Evolutionary conservation across 2,888 invertebrate species (phyloP).

Genomic region (Nasonovia ribisnigri): DNA sequence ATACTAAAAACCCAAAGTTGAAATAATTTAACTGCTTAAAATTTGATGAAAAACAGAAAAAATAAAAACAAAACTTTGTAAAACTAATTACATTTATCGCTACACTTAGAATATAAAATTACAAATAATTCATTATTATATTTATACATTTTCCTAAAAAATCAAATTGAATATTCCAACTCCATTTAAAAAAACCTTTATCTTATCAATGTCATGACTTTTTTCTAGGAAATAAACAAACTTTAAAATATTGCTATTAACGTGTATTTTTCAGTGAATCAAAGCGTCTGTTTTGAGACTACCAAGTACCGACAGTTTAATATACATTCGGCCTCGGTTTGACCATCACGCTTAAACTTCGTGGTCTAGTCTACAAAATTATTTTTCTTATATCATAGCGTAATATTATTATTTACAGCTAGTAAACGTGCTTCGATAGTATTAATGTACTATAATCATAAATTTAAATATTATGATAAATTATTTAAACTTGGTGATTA

Average conservation of each 20-base stretch:
- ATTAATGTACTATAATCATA: conserved; percentile 8
- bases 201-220: not conserved
- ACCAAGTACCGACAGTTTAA: not conserved
- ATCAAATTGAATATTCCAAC: not conserved
- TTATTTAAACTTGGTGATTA: not conserved
- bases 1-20: not conserved
- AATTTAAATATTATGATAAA: conserved; percentile 28
- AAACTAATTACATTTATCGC: not conserved
- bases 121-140: not conserved
- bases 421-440: conserved; percentile 7
- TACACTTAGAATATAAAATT: not conserved
- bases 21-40: not conserved
- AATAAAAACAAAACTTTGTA: not conserved
- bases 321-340: conserved; percentile 14
- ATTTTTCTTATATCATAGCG: conserved; percentile 17
- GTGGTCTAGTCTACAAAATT: conserved; percentile 1
- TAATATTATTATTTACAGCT: conserved; percentile 45
- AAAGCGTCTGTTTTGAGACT: not conserved
- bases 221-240: not conserved
- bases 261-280: not conserved
- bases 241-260: not conserved
- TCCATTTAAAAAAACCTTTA: not conserved
- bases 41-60: not conserved
- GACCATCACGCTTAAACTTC: conserved; percentile 26
- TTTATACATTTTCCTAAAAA: not conserved